A percentile compares a stretch with the other conserved stretches of the same genome.
phyloP scores from a whole-genome alignment of 2,888 invertebrate species.

The Rutpela maculata region DNA sequence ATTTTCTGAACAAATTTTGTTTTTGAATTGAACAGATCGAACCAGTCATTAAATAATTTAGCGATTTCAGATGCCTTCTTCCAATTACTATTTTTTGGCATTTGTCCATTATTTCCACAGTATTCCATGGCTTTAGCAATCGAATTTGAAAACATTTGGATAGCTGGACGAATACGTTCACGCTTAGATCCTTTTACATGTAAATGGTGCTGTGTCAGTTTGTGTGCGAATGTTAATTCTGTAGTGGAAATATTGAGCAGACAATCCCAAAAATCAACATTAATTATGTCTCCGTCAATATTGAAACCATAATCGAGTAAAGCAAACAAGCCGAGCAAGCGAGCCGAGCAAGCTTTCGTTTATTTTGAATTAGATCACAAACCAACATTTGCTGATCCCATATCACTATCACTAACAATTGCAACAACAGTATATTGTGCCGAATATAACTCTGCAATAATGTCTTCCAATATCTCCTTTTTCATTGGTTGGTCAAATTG shows the following conservation, averaged over 20 bases:
- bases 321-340: too few species aligned
- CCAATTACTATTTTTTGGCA: slow-evolving; percentile 35
- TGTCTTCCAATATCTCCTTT: background rate
- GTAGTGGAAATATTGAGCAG: slow-evolving; percentile 15
- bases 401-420: slow-evolving; percentile 45
- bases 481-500: background rate
- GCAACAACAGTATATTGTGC: slow-evolving; percentile 38
- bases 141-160: slow-evolving; percentile 38
- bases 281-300: slow-evolving; percentile 38
- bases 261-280: slow-evolving; percentile 34
- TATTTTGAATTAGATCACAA: slow-evolving; percentile 43
- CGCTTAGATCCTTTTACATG: slow-evolving; percentile 33
- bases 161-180: slow-evolving; percentile 33
- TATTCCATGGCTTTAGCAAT: slow-evolving; percentile 46
- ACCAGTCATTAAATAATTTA: slow-evolving; percentile 36
- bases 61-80: slow-evolving; percentile 19
- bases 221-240: slow-evolving; percentile 23
- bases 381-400: slow-evolving; percentile 44
- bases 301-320: slow-evolving; percentile 48
- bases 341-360: slow-evolving; percentile 45
- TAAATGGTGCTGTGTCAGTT: slow-evolving; percentile 29
- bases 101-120: slow-evolving; percentile 32
- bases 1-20: slow-evolving; percentile 10
- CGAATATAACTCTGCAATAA: slow-evolving; percentile 40
- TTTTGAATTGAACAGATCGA: slow-evolving; percentile 42